phyloP scores from a whole-genome alignment of 1,140 invertebrate species.

The Brachionus rotundiformis region DNA sequence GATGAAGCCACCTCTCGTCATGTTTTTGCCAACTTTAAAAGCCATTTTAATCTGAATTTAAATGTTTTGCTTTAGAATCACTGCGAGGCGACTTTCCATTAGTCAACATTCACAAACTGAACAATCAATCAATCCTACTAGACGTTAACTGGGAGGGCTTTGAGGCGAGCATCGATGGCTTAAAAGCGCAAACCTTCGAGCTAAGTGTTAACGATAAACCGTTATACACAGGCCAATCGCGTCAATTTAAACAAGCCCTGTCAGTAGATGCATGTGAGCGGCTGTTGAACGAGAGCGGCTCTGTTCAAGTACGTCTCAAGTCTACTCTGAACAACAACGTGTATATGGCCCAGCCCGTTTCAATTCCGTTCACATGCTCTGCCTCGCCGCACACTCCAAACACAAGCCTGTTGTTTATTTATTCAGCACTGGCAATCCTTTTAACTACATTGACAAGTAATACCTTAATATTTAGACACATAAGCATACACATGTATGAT shows the following conservation, averaged over 20 bases:
- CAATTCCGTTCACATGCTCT: not conserved
- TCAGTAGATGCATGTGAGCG: not conserved
- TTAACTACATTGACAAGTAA: constrained; percentile 20
- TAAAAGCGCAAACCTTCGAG: not conserved
- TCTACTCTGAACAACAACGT: not conserved
- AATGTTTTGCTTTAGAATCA: not conserved
- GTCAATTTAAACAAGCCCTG: not conserved
- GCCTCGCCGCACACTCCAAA: not conserved
- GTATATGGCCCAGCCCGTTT: not conserved
- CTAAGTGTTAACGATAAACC: not conserved
- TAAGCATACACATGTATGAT: not conserved
- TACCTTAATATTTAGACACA: not conserved
- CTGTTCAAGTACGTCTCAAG: not conserved
- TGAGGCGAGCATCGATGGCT: not conserved
- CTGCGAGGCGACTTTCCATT: not conserved
- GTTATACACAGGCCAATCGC: not conserved
- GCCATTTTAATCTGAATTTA: too few relatives aligned
- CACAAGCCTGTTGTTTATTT: constrained; percentile 18
- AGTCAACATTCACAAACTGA: not conserved
- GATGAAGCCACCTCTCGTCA: too few relatives aligned
- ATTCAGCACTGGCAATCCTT: not conserved
- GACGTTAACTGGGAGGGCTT: not conserved
- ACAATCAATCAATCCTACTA: not conserved
- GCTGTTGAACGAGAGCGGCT: not conserved
- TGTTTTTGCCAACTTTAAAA: too few relatives aligned